Evolutionary conservation across 2,113 vertebrate species (phyloP).

Genomic region (Gasterosteus aculeatus): DNA sequence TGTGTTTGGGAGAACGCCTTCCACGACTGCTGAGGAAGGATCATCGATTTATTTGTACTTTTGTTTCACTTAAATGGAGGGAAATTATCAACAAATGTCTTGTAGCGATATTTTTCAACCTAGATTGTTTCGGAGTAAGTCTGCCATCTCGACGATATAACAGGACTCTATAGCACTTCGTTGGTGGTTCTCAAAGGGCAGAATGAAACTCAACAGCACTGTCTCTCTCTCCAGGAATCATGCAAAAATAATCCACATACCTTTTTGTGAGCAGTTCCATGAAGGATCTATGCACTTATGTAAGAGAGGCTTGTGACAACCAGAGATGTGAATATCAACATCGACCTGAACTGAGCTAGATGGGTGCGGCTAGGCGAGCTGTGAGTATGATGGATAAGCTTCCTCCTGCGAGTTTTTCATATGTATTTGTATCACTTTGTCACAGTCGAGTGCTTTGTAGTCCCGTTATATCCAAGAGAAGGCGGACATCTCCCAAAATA

Average conservation of each 20-base stretch:
- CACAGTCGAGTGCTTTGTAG: background rate
- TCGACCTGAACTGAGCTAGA: background rate
- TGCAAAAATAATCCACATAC: too few relatives aligned
- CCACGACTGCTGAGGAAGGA: slow-evolving; percentile 81
- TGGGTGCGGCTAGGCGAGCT: background rate
- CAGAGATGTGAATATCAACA: background rate
- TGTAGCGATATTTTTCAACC: background rate
- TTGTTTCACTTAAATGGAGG: background rate
- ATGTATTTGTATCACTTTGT: too few relatives aligned
- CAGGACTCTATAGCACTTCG: background rate
- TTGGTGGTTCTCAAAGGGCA: too few relatives aligned
- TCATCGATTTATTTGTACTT: background rate
- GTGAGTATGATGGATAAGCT: background rate
- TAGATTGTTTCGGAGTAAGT: background rate
- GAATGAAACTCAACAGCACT: too few relatives aligned
- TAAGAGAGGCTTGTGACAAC: background rate
- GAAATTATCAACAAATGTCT: background rate
- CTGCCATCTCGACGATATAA: background rate
- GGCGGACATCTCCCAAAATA: background rate
- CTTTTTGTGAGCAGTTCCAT: too few relatives aligned
- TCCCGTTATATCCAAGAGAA: background rate
- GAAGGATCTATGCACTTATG: background rate
- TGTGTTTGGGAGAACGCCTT: slow-evolving; percentile 91
- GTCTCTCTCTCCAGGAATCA: too few relatives aligned
- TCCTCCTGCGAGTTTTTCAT: background rate